phyloP scores from a whole-genome alignment of 2,113 vertebrate species.

The Anoura caudifer region DNA sequence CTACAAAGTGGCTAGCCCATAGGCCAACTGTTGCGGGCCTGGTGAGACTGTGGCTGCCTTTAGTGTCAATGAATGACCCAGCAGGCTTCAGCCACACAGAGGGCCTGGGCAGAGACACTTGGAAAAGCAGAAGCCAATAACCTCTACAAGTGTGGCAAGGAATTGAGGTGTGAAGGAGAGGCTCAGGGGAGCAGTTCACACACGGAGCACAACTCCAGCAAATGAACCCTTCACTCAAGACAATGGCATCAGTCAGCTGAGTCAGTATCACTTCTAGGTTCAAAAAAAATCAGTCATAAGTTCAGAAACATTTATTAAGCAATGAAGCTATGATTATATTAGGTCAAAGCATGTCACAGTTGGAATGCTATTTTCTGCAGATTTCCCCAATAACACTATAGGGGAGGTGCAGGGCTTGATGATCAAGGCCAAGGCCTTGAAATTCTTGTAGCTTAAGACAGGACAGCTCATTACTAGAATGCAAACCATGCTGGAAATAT shows the following conservation, averaged over 20 bases:
- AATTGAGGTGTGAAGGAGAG: not conserved
- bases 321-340: not conserved
- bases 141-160: not conserved
- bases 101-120: not conserved
- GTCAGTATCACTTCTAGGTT: not conserved
- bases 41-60: not conserved
- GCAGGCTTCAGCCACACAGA: not conserved
- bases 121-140: not conserved
- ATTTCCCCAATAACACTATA: not conserved
- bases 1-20: not conserved
- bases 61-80: not conserved
- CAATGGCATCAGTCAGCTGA: not conserved
- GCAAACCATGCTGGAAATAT: not conserved
- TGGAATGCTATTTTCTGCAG: not conserved
- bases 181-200: not conserved
- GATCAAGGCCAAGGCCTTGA: not conserved
- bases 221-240: not conserved
- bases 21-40: not conserved
- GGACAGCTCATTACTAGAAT: not conserved
- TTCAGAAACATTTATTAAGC: conserved; percentile 47
- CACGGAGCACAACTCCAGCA: not conserved
- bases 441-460: not conserved
- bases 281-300: not conserved
- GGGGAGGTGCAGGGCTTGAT: not conserved
- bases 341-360: not conserved